phyloP scores from a whole-genome alignment of 2,888 invertebrate genomes.

The Tetanocera ferruginea region DNA sequence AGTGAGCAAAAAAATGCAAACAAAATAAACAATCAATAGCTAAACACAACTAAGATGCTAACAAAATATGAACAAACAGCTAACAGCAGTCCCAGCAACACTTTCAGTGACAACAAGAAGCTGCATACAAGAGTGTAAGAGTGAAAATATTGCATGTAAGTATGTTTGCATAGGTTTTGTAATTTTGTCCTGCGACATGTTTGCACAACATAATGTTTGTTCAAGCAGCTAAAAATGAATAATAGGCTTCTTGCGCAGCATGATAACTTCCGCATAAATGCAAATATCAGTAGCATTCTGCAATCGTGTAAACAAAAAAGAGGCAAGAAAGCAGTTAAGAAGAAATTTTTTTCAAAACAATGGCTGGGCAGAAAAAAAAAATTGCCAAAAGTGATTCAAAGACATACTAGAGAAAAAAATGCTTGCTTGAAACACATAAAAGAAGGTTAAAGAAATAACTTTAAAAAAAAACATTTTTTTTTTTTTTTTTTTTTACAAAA shows the following conservation, averaged over 20 bases:
- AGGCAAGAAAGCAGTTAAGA: not conserved
- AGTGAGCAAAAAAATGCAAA: not conserved
- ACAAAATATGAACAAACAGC: slow-evolving; percentile 24
- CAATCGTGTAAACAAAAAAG: not conserved
- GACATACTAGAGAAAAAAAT: too few relatives aligned
- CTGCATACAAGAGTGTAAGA: too few relatives aligned
- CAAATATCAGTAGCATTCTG: slow-evolving; percentile 2
- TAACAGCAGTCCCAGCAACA: not conserved
- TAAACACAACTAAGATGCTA: not conserved
- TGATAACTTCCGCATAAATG: slow-evolving; percentile 7
- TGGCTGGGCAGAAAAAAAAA: too few relatives aligned
- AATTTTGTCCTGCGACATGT: too few relatives aligned
- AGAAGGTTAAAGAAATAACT: too few relatives aligned
- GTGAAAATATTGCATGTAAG: too few relatives aligned
- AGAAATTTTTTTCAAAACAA: too few relatives aligned
- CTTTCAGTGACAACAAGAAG: not conserved
- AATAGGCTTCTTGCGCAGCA: slow-evolving; percentile 15
- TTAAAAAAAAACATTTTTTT: not conserved
- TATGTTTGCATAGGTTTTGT: too few relatives aligned
- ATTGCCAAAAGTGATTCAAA: too few relatives aligned
- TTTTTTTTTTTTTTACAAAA: not conserved
- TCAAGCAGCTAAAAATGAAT: not conserved
- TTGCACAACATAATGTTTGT: too few relatives aligned
- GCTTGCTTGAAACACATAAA: too few relatives aligned
- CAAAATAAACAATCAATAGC: not conserved